phyloP scores from a whole-genome alignment of 2,797 vertebrate genomes.

The Gambelia wislizenii region DNA sequence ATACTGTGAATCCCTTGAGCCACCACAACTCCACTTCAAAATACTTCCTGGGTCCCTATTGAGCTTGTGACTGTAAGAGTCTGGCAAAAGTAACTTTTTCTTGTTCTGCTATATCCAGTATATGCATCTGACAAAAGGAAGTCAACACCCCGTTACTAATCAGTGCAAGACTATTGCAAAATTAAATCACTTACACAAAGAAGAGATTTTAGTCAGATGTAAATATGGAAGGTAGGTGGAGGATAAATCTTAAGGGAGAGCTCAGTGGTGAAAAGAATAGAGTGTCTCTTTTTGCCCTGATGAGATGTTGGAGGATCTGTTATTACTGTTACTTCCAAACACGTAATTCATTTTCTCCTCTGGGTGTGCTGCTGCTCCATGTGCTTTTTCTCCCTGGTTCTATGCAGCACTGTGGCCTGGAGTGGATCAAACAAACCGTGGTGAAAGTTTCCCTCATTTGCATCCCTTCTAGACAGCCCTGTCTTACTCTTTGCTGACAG shows the following conservation, averaged over 20 bases:
- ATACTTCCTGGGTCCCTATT: not conserved
- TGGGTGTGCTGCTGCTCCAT: slow-evolving; percentile 75
- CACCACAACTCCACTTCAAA: not conserved
- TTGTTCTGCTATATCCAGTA: not conserved
- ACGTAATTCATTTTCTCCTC: slow-evolving; percentile 67
- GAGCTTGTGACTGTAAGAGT: too few relatives aligned
- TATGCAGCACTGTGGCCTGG: slow-evolving; percentile 72
- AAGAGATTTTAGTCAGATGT: not conserved
- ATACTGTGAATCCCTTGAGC: not conserved
- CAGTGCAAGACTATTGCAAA: not conserved
- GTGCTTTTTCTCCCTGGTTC: slow-evolving; percentile 67
- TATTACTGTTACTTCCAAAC: slow-evolving; percentile 58
- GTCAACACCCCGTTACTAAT: not conserved
- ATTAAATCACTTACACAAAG: not conserved
- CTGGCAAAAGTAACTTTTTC: not conserved
- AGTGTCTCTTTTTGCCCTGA: not conserved
- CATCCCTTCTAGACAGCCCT: slow-evolving; percentile 87
- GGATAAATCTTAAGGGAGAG: not conserved
- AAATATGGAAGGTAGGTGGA: not conserved
- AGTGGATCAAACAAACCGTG: slow-evolving; percentile 84
- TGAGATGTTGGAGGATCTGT: not conserved
- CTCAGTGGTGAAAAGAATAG: not conserved
- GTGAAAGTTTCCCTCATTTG: slow-evolving; percentile 87
- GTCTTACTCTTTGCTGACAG: slow-evolving; percentile 85
- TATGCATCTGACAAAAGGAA: not conserved